Conservation (phyloP, 2,888 invertebrate species). For the Aleiodes leptofemur region DNA sequence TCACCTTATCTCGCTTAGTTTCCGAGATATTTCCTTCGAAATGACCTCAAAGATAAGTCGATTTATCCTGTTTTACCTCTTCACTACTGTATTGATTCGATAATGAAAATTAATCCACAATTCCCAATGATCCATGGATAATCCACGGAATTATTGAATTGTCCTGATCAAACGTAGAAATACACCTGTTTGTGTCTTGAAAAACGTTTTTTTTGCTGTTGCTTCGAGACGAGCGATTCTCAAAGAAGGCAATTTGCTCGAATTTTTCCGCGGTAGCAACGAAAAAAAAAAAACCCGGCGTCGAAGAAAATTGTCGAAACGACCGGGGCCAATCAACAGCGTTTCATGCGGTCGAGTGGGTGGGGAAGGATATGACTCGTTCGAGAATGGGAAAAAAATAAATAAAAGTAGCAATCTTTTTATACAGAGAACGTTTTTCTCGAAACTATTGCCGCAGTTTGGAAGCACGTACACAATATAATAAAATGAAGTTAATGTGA, state of each 20-base stretch:
- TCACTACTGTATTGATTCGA: too few relatives aligned
- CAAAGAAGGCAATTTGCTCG: conserved; percentile 73
- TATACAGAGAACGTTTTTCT: conserved; percentile 49
- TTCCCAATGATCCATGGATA: background rate
- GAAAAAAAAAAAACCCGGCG: conserved; percentile 53
- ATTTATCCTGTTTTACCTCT: too few relatives aligned
- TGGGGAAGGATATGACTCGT: conserved; percentile 30
- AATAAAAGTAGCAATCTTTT: conserved; percentile 40
- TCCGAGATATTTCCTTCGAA: too few relatives aligned
- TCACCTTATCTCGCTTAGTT: too few relatives aligned
- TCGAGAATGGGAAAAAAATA: conserved; percentile 7
- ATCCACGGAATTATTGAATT: background rate
- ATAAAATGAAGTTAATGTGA: conserved; percentile 22
- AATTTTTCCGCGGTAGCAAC: conserved; percentile 65
- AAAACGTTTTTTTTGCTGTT: conserved; percentile 55
- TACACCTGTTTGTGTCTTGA: conserved; percentile 46
- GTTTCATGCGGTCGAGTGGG: conserved; percentile 64
- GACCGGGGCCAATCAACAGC: conserved; percentile 73
- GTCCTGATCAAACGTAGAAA: background rate
- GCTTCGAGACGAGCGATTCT: conserved; percentile 64
- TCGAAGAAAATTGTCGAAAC: conserved; percentile 70
- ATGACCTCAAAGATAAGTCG: too few relatives aligned
- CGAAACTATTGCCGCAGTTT: conserved; percentile 33
- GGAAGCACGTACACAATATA: conserved; percentile 14
- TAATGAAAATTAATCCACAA: background rate